phyloP scores from a whole-genome alignment of 1,140 invertebrate genomes.

The Drosophila persimilis region DNA sequence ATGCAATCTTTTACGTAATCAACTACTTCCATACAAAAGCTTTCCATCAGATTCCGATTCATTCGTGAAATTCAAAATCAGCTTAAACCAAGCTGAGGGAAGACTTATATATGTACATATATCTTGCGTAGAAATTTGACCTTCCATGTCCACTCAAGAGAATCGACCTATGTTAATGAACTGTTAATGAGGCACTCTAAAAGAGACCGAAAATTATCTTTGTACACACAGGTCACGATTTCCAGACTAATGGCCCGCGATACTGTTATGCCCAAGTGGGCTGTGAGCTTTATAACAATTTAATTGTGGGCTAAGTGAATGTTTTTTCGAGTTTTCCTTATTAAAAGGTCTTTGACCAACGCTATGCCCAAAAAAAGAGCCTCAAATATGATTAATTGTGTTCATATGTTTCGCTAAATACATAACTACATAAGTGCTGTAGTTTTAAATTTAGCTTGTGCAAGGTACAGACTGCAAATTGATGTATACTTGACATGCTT shows the following conservation, averaged over 20 bases:
- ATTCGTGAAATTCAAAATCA: too few relatives aligned
- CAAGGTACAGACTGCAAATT: slow-evolving; percentile 45
- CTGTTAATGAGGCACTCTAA: slow-evolving; percentile 42
- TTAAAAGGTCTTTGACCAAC: slow-evolving; percentile 56
- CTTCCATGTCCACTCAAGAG: slow-evolving; percentile 1
- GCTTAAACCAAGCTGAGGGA: too few relatives aligned
- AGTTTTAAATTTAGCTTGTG: slow-evolving; percentile 14
- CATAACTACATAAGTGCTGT: slow-evolving; percentile 19
- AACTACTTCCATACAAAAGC: slow-evolving; percentile 14
- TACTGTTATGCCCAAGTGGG: slow-evolving; percentile 43
- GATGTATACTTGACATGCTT: slow-evolving; percentile 57
- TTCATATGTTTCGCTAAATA: slow-evolving; percentile 10
- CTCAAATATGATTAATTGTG: slow-evolving; percentile 22
- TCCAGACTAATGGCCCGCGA: slow-evolving; percentile 48
- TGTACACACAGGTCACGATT: slow-evolving; percentile 44
- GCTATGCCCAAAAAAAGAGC: slow-evolving; percentile 5
- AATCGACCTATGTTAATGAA: slow-evolving; percentile 39
- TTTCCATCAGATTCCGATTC: not conserved
- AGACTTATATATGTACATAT: too few relatives aligned
- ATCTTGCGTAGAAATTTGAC: too few relatives aligned
- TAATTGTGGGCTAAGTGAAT: slow-evolving; percentile 52
- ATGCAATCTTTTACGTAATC: slow-evolving; percentile 22
- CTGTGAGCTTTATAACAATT: slow-evolving; percentile 16
- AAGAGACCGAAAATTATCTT: slow-evolving; percentile 28
- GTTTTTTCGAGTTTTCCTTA: slow-evolving; percentile 21